phyloP scores from a whole-genome alignment of 2,113 vertebrate species.

The Mobula hypostoma region DNA sequence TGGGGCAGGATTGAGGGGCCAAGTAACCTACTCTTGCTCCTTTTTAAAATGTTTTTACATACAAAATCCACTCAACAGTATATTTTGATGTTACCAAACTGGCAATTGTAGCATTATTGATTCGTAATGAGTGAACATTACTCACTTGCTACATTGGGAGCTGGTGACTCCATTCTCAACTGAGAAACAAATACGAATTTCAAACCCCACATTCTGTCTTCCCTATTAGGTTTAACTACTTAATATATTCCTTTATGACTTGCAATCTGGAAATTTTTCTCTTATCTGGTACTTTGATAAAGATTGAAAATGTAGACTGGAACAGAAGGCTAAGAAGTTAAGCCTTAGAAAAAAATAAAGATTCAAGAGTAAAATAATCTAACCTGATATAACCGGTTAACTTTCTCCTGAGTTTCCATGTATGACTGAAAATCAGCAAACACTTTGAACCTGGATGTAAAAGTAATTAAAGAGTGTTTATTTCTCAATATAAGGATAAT shows the following conservation, averaged over 20 bases:
- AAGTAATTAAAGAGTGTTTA: neutral
- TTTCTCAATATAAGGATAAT: neutral
- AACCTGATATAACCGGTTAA: slow-evolving; percentile 86
- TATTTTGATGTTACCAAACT: neutral
- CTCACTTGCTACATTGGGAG: neutral
- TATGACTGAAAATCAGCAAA: slow-evolving; percentile 91
- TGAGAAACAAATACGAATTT: neutral
- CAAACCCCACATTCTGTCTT: neutral
- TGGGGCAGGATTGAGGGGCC: no score
- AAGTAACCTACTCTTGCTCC: no score
- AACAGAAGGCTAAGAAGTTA: neutral
- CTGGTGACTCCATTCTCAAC: neutral
- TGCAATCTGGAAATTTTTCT: neutral
- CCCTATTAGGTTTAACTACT: neutral
- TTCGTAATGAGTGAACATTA: neutral
- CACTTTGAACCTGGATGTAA: slow-evolving; percentile 77
- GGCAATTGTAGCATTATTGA: neutral
- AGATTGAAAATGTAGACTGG: neutral
- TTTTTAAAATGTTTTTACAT: no score
- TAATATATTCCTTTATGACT: neutral
- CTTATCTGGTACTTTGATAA: neutral
- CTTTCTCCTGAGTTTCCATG: slow-evolving; percentile 76
- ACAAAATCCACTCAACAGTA: neutral
- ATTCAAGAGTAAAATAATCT: slow-evolving; percentile 43
- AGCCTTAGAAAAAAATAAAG: neutral